A percentile compares a stretch with the other conserved stretches of the same genome.
Conservation (phyloP, 2,888 invertebrate genomes). For the Linnaemya tessellans region DNA sequence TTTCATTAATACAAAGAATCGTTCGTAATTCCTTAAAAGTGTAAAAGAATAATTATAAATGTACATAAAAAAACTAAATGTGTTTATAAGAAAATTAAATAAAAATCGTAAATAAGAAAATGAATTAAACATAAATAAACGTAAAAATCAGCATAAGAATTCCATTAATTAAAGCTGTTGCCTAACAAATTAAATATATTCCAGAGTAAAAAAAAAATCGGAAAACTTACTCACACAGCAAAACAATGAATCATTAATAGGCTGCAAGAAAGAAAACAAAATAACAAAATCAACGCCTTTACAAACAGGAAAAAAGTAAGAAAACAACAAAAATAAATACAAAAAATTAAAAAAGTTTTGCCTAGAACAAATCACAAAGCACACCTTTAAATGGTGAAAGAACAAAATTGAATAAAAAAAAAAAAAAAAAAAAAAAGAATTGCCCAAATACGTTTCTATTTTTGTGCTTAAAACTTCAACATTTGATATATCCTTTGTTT, state of each 20-base stretch:
- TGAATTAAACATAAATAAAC: slow-evolving; percentile 2
- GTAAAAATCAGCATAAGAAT: slow-evolving; percentile 37
- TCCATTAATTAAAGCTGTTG: slow-evolving; percentile 46
- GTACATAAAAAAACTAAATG: background rate
- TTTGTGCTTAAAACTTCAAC: background rate
- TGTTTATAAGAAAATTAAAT: background rate
- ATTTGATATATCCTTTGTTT: slow-evolving; percentile 13
- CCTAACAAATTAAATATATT: background rate
- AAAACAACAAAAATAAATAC: too few relatives aligned
- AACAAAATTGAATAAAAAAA: background rate
- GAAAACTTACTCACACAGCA: background rate
- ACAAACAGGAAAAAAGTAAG: background rate
- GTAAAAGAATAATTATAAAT: too few relatives aligned
- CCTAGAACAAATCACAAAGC: slow-evolving; percentile 39
- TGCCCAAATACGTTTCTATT: background rate
- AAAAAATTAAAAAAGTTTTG: background rate
- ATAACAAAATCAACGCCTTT: slow-evolving; percentile 53
- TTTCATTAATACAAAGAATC: background rate
- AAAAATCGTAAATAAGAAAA: background rate
- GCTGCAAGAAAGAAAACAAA: background rate
- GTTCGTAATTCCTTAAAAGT: too few relatives aligned
- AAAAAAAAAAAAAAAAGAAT: background rate
- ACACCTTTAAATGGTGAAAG: slow-evolving; percentile 10
- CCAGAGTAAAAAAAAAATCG: background rate
- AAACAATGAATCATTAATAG: slow-evolving; percentile 54